Evolutionary conservation across 2,797 vertebrate genomes (phyloP).

Genomic region (Falco cherrug): DNA sequence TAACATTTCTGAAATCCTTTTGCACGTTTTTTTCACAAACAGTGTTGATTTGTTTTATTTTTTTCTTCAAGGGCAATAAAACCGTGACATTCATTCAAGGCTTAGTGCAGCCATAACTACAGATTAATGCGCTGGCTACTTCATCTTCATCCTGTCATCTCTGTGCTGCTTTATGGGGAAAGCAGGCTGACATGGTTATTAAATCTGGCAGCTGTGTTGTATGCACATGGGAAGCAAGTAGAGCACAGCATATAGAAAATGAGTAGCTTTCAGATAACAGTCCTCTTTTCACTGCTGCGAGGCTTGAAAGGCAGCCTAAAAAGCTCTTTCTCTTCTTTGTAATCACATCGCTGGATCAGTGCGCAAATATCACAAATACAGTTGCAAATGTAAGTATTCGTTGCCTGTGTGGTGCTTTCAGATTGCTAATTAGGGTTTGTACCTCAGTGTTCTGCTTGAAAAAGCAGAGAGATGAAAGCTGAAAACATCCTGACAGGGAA

Average conservation of each 20-base stretch:
- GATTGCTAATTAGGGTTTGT: conserved; percentile 6
- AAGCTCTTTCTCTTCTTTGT: conserved; percentile 41
- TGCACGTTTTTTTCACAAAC: background rate
- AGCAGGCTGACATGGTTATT: conserved; percentile 71
- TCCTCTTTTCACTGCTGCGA: conserved; percentile 37
- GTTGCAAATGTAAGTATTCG: conserved; percentile 75
- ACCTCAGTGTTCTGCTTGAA: conserved; percentile 5
- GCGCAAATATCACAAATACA: conserved; percentile 26
- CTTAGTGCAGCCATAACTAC: conserved; percentile 56
- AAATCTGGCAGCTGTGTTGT: conserved; percentile 76
- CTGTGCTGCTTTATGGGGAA: conserved; percentile 41
- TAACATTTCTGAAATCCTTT: conserved; percentile 27
- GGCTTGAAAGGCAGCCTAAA: conserved; percentile 48
- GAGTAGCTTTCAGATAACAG: conserved; percentile 62
- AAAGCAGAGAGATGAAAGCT: conserved; percentile 21
- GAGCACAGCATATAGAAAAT: conserved; percentile 66
- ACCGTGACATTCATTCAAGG: background rate
- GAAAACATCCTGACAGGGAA: background rate
- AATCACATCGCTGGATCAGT: conserved; percentile 23
- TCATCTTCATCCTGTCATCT: conserved; percentile 65
- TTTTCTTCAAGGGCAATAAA: conserved; percentile 20
- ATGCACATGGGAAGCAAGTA: conserved; percentile 55
- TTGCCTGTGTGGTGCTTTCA: conserved; percentile 8
- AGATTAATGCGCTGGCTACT: background rate
- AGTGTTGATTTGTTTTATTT: background rate